Percentiles rank a stretch among this genome's conserved stretches.
These are phyloP conservation scores for Panthera uncia DNA, from an alignment of 2,113 vertebrate species.

Conservation along the genomic window DNA sequence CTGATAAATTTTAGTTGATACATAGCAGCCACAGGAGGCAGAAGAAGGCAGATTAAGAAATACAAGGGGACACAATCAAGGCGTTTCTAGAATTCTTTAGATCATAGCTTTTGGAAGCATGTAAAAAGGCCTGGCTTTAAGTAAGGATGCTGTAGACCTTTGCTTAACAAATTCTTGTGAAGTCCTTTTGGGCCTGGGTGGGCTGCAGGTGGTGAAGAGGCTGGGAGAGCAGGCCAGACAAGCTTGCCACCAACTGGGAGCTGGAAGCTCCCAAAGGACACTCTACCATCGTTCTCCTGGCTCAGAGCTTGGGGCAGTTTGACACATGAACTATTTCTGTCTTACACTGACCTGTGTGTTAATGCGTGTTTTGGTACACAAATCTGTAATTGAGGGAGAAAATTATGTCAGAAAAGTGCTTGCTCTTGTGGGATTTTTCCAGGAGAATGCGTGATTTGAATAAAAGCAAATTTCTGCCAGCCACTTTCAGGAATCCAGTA, in stretches of 20 bases:
- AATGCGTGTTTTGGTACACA: constrained; percentile 3
- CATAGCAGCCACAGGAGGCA: neutral
- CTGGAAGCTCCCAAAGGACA: neutral
- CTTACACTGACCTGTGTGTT: constrained; percentile 61
- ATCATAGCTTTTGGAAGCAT: constrained; percentile 21
- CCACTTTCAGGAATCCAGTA: neutral
- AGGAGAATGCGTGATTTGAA: constrained; percentile 11
- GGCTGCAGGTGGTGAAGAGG: constrained; percentile 41
- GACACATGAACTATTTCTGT: constrained; percentile 48
- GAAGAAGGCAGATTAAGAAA: neutral
- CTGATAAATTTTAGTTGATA: constrained; percentile 24
- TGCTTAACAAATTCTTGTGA: constrained; percentile 60
- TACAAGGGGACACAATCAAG: neutral
- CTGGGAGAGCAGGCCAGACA: neutral
- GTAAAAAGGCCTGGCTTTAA: constrained; percentile 55
- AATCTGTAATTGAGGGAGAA: constrained; percentile 54
- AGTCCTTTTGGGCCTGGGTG: constrained; percentile 1
- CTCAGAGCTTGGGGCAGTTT: constrained; percentile 14
- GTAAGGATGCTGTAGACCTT: constrained; percentile 41
- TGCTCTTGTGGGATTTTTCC: constrained; percentile 44
- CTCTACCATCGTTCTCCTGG: neutral
- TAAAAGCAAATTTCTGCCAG: constrained; percentile 35
- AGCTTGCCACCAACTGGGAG: neutral
- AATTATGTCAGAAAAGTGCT: constrained; percentile 35
- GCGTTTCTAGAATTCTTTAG: neutral